Evolutionary conservation across 2,888 invertebrate species (phyloP).

Genomic region (Malacosoma neustria): DNA sequence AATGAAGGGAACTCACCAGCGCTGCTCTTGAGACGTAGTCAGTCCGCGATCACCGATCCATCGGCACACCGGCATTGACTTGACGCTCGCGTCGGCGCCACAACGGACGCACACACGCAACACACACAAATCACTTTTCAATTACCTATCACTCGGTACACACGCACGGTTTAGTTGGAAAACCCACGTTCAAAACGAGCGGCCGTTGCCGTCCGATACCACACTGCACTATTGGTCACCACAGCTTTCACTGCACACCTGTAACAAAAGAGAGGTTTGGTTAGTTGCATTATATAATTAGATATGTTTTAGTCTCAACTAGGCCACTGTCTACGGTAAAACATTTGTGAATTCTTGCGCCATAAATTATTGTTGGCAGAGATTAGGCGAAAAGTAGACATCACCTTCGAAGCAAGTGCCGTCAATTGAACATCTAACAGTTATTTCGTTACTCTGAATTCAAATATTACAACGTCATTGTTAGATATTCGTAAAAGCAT

Average conservation of each 20-base stretch:
- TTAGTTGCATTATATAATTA: no score
- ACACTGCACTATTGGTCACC: slow-evolving; percentile 16
- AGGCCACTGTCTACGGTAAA: no score
- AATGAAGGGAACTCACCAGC: slow-evolving; percentile 45
- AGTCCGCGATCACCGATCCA: slow-evolving; percentile 71
- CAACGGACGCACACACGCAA: slow-evolving; percentile 36
- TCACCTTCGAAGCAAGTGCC: no score
- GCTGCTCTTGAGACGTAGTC: slow-evolving; percentile 64
- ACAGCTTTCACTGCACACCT: slow-evolving; percentile 27
- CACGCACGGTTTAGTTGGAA: slow-evolving; percentile 19
- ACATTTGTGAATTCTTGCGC: no score
- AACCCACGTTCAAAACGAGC: slow-evolving; percentile 16
- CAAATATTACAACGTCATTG: no score
- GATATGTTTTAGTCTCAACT: no score
- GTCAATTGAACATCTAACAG: no score
- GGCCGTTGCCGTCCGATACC: slow-evolving; percentile 26
- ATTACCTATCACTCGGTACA: slow-evolving; percentile 21
- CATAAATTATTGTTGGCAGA: no score
- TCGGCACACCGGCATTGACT: slow-evolving; percentile 68
- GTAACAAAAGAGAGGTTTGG: slow-evolving; percentile 31
- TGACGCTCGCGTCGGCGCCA: slow-evolving; percentile 55
- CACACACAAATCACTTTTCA: slow-evolving; percentile 30
- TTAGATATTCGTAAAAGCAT: no score
- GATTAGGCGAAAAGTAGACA: no score
- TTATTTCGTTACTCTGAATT: no score